Conservation (phyloP, 1,140 invertebrate species). For the Arctopsyche grandis region DNA sequence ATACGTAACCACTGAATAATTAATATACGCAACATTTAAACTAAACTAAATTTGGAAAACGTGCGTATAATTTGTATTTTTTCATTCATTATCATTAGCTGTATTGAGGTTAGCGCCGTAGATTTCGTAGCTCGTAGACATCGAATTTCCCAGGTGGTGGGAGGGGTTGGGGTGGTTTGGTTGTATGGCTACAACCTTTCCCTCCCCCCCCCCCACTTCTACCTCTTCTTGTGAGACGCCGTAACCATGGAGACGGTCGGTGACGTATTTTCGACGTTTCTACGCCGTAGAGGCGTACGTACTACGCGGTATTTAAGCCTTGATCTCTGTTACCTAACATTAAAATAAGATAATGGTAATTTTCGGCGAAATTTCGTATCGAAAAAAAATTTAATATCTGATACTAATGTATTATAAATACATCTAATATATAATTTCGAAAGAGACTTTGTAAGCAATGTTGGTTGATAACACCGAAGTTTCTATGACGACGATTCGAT, state of each 20-base stretch:
- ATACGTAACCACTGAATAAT: too few species aligned
- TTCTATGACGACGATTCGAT: too few species aligned
- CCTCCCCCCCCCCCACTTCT: neutral
- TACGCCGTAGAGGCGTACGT: neutral
- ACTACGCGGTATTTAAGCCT: neutral
- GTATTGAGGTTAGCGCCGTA: too few species aligned
- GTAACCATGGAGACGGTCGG: conserved; percentile 48
- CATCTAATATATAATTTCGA: too few species aligned
- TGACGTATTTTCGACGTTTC: conserved; percentile 36
- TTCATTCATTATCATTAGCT: neutral
- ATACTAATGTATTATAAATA: too few species aligned
- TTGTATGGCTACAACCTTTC: neutral
- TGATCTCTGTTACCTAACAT: too few species aligned
- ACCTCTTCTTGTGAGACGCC: conserved; percentile 37
- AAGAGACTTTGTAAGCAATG: too few species aligned
- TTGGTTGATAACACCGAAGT: too few species aligned
- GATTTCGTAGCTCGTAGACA: too few species aligned
- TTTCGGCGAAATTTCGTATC: too few species aligned
- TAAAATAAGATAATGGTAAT: too few species aligned
- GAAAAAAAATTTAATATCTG: too few species aligned
- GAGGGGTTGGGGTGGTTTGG: neutral
- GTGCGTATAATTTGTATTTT: neutral
- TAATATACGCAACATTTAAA: neutral
- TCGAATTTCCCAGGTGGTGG: neutral
- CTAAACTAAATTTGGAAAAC: neutral